Percentiles rank a stretch among this genome's conserved stretches.
phyloP scores from a whole-genome alignment of 1,140 invertebrate genomes.

The Grapholita molesta region DNA sequence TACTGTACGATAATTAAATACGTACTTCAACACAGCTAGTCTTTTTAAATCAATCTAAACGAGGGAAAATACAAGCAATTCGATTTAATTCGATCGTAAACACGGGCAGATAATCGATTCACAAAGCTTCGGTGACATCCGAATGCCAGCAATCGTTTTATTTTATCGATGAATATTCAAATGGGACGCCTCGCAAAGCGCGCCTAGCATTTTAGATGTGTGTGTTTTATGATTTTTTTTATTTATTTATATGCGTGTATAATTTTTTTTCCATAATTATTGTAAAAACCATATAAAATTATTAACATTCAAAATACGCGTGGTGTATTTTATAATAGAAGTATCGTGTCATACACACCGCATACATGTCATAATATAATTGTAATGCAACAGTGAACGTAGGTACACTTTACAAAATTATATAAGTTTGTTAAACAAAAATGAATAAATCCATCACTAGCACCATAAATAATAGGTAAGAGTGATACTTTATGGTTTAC shows the following conservation, averaged over 20 bases:
- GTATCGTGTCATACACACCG: too few relatives aligned
- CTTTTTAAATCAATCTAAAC: slow-evolving; percentile 21
- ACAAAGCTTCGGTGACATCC: slow-evolving; percentile 36
- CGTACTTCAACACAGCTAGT: background rate
- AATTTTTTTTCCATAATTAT: background rate
- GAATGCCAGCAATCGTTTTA: slow-evolving; percentile 16
- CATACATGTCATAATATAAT: too few relatives aligned
- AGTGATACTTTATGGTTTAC: background rate
- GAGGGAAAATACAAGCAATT: slow-evolving; percentile 47
- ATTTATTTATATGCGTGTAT: background rate
- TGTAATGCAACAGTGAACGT: too few relatives aligned
- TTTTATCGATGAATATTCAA: slow-evolving; percentile 14
- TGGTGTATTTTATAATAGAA: background rate
- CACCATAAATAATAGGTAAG: background rate
- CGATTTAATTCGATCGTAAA: slow-evolving; percentile 68
- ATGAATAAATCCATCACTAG: background rate
- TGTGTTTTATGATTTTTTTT: background rate
- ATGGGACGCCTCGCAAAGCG: background rate
- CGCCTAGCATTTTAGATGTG: background rate
- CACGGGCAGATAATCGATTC: slow-evolving; percentile 57
- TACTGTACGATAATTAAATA: background rate
- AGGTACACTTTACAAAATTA: too few relatives aligned
- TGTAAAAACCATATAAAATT: background rate
- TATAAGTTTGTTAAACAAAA: too few relatives aligned
- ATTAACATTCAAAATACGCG: background rate